phyloP scores from a whole-genome alignment of 2,113 vertebrate species.

The Urocynchramus pylzowi region DNA sequence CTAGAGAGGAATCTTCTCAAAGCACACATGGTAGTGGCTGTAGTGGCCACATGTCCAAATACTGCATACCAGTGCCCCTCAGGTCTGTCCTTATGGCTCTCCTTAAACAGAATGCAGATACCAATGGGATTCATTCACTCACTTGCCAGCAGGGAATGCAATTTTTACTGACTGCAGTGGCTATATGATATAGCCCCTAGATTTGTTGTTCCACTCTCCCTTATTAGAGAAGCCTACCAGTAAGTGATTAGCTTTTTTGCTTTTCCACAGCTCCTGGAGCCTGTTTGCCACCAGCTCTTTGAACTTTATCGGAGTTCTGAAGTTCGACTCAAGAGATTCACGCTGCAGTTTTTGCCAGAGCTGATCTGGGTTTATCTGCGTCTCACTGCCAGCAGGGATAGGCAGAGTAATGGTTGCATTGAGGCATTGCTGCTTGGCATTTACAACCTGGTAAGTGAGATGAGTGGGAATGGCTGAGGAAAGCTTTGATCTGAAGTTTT shows the following conservation, averaged over 20 bases:
- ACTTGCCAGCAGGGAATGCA: neutral
- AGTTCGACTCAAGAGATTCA: conserved; percentile 90
- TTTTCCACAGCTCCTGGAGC: conserved; percentile 87
- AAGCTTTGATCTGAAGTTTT: neutral
- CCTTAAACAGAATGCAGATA: neutral
- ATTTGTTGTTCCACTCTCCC: neutral
- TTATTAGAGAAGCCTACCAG: neutral
- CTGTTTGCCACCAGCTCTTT: conserved; percentile 97
- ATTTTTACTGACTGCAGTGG: neutral
- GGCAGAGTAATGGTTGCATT: conserved; percentile 96
- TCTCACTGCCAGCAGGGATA: conserved; percentile 88
- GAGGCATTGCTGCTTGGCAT: conserved; percentile 95
- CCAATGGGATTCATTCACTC: neutral
- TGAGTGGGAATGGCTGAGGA: neutral
- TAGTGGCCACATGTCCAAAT: neutral
- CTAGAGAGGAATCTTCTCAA: neutral
- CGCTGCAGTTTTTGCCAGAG: conserved; percentile 94
- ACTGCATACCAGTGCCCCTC: neutral
- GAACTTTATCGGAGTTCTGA: conserved; percentile 95
- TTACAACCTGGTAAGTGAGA: conserved; percentile 91
- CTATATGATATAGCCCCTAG: neutral
- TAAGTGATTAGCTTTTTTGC: neutral
- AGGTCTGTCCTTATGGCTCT: neutral
- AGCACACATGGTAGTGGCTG: neutral
- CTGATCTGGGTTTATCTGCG: conserved; percentile 94